Evolutionary conservation across 2,888 invertebrate species (phyloP).

Genomic region (Biston stratarius): DNA sequence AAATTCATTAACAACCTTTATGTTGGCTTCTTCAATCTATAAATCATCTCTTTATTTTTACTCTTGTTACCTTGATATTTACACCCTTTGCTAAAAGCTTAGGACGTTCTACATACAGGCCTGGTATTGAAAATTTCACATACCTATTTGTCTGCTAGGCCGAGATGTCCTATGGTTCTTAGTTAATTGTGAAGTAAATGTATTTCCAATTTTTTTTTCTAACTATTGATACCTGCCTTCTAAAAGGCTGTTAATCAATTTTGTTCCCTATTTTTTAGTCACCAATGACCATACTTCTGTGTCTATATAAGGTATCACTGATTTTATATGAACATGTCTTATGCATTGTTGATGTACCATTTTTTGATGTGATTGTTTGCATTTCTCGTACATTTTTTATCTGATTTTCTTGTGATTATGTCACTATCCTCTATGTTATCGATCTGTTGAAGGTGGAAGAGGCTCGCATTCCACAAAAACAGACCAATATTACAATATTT

Average conservation of each 20-base stretch:
- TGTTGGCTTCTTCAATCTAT: slow-evolving; percentile 25
- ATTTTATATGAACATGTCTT: slow-evolving; percentile 43
- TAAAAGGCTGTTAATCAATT: slow-evolving; percentile 33
- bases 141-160: too few relatives aligned
- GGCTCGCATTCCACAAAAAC: slow-evolving; percentile 54
- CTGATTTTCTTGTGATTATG: slow-evolving; percentile 64
- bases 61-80: not conserved
- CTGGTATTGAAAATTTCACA: too few relatives aligned
- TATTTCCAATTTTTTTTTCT: not conserved
- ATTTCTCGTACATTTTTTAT: slow-evolving; percentile 50
- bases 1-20: slow-evolving; percentile 29
- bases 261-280: slow-evolving; percentile 21
- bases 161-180: not conserved
- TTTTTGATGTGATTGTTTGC: slow-evolving; percentile 58
- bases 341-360: slow-evolving; percentile 45
- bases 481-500: slow-evolving; percentile 54
- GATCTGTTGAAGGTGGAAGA: slow-evolving; percentile 82
- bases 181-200: not conserved
- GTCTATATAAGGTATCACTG: slow-evolving; percentile 30
- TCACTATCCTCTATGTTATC: slow-evolving; percentile 73
- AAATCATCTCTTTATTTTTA: not conserved
- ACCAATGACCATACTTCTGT: slow-evolving; percentile 11
- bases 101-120: too few relatives aligned
- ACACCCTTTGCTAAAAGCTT: not conserved
- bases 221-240: slow-evolving; percentile 23